phyloP scores from a whole-genome alignment of 2,797 vertebrate species.

The Geotrypetes seraphini region DNA sequence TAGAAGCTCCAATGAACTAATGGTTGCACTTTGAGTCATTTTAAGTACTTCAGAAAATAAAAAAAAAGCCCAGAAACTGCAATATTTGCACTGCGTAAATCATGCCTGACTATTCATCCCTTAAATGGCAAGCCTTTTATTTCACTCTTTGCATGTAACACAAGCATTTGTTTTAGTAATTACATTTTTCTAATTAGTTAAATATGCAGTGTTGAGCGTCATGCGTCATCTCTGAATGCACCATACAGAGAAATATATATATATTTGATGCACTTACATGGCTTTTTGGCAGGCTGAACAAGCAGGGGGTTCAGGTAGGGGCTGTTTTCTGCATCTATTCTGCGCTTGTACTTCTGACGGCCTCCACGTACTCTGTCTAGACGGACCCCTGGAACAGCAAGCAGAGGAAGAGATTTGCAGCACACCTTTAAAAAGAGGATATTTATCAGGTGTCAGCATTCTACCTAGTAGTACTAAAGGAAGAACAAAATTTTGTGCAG shows the following conservation, averaged over 20 bases:
- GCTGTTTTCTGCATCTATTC: conserved; percentile 99
- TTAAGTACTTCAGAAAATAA: conserved; percentile 52
- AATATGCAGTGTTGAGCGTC: too few species aligned
- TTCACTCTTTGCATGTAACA: too few species aligned
- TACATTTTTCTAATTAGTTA: too few species aligned
- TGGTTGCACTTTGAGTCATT: conserved; percentile 42
- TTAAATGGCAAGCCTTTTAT: conserved; percentile 24
- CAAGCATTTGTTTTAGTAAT: too few species aligned
- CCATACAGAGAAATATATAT: background rate
- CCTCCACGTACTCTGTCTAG: conserved; percentile 95
- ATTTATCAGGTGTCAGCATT: conserved; percentile 2
- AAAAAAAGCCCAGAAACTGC: conserved; percentile 44
- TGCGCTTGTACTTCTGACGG: conserved; percentile 96
- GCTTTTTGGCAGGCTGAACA: conserved; percentile 95
- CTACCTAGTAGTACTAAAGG: background rate
- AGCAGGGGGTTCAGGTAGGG: conserved; percentile 96
- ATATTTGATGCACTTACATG: conserved; percentile 72
- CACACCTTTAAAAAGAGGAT: conserved; percentile 1
- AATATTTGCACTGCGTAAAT: conserved; percentile 43
- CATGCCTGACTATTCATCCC: conserved; percentile 27
- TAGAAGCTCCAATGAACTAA: conserved; percentile 58
- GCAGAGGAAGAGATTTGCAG: conserved; percentile 20
- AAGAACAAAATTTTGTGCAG: too few species aligned
- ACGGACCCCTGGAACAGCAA: conserved; percentile 72
- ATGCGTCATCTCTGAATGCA: too few species aligned